These are phyloP conservation scores for Centropristis striata DNA, from an alignment of 2,113 vertebrate species.

Conservation along the genomic window DNA sequence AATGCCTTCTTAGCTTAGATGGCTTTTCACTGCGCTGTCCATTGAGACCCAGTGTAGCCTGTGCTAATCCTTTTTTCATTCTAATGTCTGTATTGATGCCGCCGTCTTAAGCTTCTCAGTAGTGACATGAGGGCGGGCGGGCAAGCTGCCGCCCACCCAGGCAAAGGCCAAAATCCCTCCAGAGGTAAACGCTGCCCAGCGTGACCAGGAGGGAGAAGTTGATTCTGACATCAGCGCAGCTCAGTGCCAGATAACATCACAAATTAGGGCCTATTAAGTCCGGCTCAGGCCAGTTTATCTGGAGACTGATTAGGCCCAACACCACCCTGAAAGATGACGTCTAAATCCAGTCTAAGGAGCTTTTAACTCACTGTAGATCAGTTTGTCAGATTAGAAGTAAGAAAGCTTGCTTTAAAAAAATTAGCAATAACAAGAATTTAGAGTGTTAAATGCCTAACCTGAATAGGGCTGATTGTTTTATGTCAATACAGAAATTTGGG, in stretches of 20 bases:
- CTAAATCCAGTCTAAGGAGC: slow-evolving; percentile 25
- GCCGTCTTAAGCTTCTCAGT: slow-evolving; percentile 69
- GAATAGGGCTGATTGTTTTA: no score
- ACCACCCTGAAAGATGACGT: slow-evolving; percentile 21
- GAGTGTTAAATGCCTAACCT: no score
- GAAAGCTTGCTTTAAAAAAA: no score
- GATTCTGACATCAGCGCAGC: not conserved
- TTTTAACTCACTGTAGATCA: slow-evolving; percentile 22
- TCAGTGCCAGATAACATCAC: slow-evolving; percentile 28
- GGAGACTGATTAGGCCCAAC: slow-evolving; percentile 20
- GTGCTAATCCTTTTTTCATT: slow-evolving; percentile 76
- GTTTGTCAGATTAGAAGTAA: no score
- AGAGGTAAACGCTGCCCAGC: slow-evolving; percentile 30
- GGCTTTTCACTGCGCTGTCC: slow-evolving; percentile 65
- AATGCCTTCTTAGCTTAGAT: slow-evolving; percentile 67
- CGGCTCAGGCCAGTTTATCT: slow-evolving; percentile 46
- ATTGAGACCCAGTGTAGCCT: slow-evolving; percentile 70
- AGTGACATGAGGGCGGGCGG: slow-evolving; percentile 57
- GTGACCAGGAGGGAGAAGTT: slow-evolving; percentile 8
- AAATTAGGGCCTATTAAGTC: slow-evolving; percentile 47
- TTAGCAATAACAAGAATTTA: no score
- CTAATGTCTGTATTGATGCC: slow-evolving; percentile 75
- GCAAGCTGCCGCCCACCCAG: slow-evolving; percentile 44
- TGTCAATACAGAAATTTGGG: no score
- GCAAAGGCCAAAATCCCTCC: slow-evolving; percentile 18